Conservation (phyloP, 2,113 vertebrate genomes). For the Stigmatopora nigra region DNA sequence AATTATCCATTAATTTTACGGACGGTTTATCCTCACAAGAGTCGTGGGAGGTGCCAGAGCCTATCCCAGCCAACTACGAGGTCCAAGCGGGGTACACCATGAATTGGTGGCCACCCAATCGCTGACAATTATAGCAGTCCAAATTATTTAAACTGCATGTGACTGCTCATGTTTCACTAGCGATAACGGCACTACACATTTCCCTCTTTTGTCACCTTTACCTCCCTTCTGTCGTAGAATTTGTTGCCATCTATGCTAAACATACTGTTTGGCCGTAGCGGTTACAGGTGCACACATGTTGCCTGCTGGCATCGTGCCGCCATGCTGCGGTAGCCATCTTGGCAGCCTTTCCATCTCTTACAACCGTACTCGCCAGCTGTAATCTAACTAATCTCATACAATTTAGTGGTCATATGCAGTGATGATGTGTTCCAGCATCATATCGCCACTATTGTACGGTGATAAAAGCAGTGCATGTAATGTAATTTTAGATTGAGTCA, state of each 20-base stretch:
- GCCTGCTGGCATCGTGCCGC: conserved; percentile 65
- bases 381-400: conserved; percentile 61
- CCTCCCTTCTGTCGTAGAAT: conserved; percentile 46
- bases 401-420: conserved; percentile 19
- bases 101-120: too few relatives aligned
- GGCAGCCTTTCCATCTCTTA: conserved; percentile 48
- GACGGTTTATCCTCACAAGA: too few relatives aligned
- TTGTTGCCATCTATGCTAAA: conserved; percentile 33
- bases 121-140: too few relatives aligned
- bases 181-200: neutral
- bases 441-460: neutral
- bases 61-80: too few relatives aligned
- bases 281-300: conserved; percentile 75
- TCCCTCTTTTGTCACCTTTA: conserved; percentile 23
- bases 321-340: conserved; percentile 61
- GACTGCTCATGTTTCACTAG: too few relatives aligned
- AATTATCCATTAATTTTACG: too few relatives aligned
- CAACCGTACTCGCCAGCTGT: conserved; percentile 48
- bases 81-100: too few relatives aligned
- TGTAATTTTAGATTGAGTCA: neutral
- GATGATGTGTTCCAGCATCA: conserved; percentile 12
- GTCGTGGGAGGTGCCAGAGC: too few relatives aligned
- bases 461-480: neutral
- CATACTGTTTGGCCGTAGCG: conserved; percentile 51
- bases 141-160: too few relatives aligned